Conservation (phyloP, 2,888 invertebrate species). For the Andrena camellia region DNA sequence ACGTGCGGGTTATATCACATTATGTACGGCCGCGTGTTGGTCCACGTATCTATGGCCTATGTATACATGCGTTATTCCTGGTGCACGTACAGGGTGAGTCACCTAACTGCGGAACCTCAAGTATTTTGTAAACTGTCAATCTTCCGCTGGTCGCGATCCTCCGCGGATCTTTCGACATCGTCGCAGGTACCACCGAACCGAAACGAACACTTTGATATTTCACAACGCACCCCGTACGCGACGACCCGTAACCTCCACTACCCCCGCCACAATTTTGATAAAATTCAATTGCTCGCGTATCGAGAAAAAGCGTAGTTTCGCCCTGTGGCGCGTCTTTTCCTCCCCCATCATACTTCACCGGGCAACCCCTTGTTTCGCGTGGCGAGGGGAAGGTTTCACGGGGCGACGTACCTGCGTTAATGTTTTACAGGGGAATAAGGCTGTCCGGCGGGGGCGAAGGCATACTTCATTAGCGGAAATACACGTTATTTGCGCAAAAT, state of each 20-base stretch:
- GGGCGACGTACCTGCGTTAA: conserved; percentile 42
- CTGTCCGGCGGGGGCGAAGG: conserved; percentile 31
- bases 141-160: neutral
- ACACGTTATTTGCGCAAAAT: conserved; percentile 59
- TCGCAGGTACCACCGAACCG: neutral
- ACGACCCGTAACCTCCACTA: neutral
- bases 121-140: conserved; percentile 51
- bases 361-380: neutral
- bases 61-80: conserved; percentile 75
- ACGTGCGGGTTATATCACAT: conserved; percentile 75
- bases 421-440: conserved; percentile 48
- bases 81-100: conserved; percentile 67
- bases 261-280: accelerated
- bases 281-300: neutral
- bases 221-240: neutral
- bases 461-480: conserved; percentile 59
- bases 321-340: neutral
- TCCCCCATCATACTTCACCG: conserved; percentile 6
- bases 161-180: neutral
- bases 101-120: conserved; percentile 50
- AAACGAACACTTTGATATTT: neutral
- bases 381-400: conserved; percentile 41
- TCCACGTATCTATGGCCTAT: conserved; percentile 72
- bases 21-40: conserved; percentile 73
- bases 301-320: neutral